phyloP scores from a whole-genome alignment of 2,797 vertebrate genomes.

The Chiroxiphia lanceolata region DNA sequence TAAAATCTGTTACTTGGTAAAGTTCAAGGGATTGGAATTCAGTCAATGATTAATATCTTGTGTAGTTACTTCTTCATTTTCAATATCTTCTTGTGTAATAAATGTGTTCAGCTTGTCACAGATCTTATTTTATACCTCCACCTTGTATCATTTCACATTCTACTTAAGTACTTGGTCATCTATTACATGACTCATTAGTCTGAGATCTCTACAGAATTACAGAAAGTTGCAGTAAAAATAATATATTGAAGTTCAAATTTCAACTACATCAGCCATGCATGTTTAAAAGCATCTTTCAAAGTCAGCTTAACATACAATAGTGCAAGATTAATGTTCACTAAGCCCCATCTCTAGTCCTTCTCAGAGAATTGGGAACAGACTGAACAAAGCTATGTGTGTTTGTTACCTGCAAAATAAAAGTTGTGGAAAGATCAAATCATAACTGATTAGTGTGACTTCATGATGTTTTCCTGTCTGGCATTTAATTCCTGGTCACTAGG shows the following conservation, averaged over 20 bases:
- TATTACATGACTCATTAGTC: constrained; percentile 79
- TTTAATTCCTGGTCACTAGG: neutral
- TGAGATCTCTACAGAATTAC: constrained; percentile 76
- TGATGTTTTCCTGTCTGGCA: neutral
- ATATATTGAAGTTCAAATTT: constrained; percentile 75
- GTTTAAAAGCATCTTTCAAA: constrained; percentile 76
- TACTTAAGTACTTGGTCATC: constrained; percentile 74
- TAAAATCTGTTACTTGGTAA: constrained; percentile 51
- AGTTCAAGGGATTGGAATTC: constrained; percentile 53
- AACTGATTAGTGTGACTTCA: neutral
- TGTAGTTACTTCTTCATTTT: constrained; percentile 69
- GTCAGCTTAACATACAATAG: constrained; percentile 62
- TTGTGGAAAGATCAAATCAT: constrained; percentile 11
- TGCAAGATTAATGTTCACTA: constrained; percentile 42
- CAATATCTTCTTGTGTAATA: constrained; percentile 69
- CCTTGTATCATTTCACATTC: constrained; percentile 74
- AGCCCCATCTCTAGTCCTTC: constrained; percentile 44
- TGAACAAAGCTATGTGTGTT: constrained; percentile 17
- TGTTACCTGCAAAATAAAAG: constrained; percentile 37
- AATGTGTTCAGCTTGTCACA: constrained; percentile 73
- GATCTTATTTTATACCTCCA: constrained; percentile 73
- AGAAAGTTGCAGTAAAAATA: constrained; percentile 78
- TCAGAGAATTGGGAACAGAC: neutral
- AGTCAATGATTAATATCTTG: constrained; percentile 67
- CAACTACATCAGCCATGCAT: constrained; percentile 73